A percentile compares a stretch with the other conserved stretches of the same genome.
These are phyloP conservation scores for Hippocampus barbouri DNA, from an alignment of 2,113 vertebrate genomes.

Conservation along the genomic window DNA sequence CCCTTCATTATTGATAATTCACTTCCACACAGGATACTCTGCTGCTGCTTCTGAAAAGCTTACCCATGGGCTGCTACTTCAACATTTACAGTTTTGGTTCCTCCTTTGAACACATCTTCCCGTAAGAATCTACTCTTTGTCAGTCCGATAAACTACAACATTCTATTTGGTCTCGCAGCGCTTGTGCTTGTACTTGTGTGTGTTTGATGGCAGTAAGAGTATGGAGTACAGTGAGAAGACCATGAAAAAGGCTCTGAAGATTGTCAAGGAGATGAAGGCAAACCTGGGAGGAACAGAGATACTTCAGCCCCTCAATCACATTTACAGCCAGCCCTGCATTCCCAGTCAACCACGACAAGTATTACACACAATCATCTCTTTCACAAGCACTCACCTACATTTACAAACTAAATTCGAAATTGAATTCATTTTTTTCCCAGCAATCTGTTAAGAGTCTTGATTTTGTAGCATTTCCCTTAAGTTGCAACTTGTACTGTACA, in stretches of 20 bases:
- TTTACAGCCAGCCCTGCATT: slow-evolving; percentile 70
- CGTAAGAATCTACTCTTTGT: slow-evolving; percentile 46
- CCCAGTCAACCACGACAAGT: slow-evolving; percentile 75
- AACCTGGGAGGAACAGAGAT: slow-evolving; percentile 81
- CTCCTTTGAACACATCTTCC: slow-evolving; percentile 67
- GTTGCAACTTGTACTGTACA: neutral
- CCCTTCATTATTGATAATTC: neutral
- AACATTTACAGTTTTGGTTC: slow-evolving; percentile 83
- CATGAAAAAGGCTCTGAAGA: slow-evolving; percentile 71
- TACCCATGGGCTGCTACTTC: slow-evolving; percentile 83
- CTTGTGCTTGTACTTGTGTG: neutral
- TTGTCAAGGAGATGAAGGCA: slow-evolving; percentile 59
- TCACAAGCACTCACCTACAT: neutral
- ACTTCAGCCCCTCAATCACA: slow-evolving; percentile 65
- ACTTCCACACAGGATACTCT: slow-evolving; percentile 70
- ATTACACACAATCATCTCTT: neutral
- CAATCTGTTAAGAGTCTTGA: neutral
- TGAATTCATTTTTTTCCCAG: neutral
- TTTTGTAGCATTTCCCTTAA: neutral
- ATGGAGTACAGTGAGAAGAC: slow-evolving; percentile 75
- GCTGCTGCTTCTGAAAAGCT: slow-evolving; percentile 79
- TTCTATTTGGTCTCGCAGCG: neutral
- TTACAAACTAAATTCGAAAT: neutral
- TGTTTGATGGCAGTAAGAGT: slow-evolving; percentile 67
- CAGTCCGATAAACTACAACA: neutral